Conservation (phyloP, 2,797 vertebrate species). For the Mormyrus proboscirostris region DNA sequence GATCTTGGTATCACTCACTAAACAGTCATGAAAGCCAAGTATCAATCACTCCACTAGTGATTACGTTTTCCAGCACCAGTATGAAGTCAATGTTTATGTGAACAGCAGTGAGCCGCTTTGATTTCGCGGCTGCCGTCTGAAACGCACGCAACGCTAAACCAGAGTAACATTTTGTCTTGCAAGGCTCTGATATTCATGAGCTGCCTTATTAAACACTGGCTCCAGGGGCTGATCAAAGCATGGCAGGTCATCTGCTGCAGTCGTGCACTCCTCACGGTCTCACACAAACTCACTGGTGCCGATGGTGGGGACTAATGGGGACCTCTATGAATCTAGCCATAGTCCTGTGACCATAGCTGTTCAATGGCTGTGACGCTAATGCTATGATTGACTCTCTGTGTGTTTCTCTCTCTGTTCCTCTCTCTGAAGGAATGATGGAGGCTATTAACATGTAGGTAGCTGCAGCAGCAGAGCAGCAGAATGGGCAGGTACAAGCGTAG, state of each 20-base stretch:
- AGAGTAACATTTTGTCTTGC: slow-evolving; percentile 37
- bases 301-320: neutral
- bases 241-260: slow-evolving; percentile 34
- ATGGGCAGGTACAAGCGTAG: slow-evolving; percentile 87
- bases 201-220: slow-evolving; percentile 48
- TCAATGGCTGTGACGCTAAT: neutral
- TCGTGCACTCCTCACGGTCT: slow-evolving; percentile 26
- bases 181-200: slow-evolving; percentile 56
- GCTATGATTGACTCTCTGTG: slow-evolving; percentile 26
- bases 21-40: slow-evolving; percentile 11
- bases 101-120: slow-evolving; percentile 16
- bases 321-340: neutral
- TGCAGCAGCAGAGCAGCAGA: slow-evolving; percentile 66
- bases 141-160: slow-evolving; percentile 20
- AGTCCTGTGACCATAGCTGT: neutral
- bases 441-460: slow-evolving; percentile 83
- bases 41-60: slow-evolving; percentile 22
- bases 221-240: slow-evolving; percentile 41
- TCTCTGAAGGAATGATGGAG: slow-evolving; percentile 73
- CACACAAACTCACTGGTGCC: slow-evolving; percentile 23
- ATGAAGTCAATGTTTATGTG: neutral
- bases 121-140: slow-evolving; percentile 30
- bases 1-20: neutral
- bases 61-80: slow-evolving; percentile 12
- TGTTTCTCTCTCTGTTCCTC: slow-evolving; percentile 35